Evolutionary conservation across 2,113 vertebrate species (phyloP).

Genomic region (Corythoichthys intestinalis): DNA sequence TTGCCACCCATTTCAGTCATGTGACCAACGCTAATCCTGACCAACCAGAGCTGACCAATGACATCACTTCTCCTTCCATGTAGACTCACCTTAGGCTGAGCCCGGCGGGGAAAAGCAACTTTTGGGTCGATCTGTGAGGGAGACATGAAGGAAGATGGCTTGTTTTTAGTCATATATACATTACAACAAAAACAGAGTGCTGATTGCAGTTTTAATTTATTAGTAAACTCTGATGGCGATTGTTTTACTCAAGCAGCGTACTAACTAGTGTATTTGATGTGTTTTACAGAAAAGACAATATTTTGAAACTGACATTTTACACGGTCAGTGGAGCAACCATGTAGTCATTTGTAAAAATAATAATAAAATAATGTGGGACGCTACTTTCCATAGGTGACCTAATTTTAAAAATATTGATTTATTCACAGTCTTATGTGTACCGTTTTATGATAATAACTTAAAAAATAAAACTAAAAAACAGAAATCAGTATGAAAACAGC

Average conservation of each 20-base stretch:
- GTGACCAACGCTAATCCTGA: slow-evolving; percentile 44
- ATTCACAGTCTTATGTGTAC: not conserved
- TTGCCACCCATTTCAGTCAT: slow-evolving; percentile 37
- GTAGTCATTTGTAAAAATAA: not conserved
- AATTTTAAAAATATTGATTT: not conserved
- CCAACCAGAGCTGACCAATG: slow-evolving; percentile 39
- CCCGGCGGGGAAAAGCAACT: slow-evolving; percentile 92
- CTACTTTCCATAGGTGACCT: not conserved
- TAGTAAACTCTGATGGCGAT: slow-evolving; percentile 1
- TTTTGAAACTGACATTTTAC: not conserved
- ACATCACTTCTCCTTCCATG: slow-evolving; percentile 41
- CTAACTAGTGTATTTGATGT: not conserved
- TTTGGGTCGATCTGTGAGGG: slow-evolving; percentile 88
- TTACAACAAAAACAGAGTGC: not conserved
- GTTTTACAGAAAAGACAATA: not conserved
- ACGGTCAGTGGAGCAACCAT: not conserved
- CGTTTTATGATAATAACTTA: not conserved
- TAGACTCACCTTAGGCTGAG: slow-evolving; percentile 89
- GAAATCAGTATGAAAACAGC: not conserved
- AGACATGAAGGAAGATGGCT: slow-evolving; percentile 18
- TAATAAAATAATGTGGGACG: not conserved
- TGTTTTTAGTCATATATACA: not conserved
- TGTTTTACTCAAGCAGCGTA: not conserved
- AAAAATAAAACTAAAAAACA: not conserved
- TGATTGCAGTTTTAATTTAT: not conserved